These are phyloP conservation scores for Diaprepes abbreviatus DNA, from an alignment of 2,888 invertebrate genomes.

Conservation along the genomic window DNA sequence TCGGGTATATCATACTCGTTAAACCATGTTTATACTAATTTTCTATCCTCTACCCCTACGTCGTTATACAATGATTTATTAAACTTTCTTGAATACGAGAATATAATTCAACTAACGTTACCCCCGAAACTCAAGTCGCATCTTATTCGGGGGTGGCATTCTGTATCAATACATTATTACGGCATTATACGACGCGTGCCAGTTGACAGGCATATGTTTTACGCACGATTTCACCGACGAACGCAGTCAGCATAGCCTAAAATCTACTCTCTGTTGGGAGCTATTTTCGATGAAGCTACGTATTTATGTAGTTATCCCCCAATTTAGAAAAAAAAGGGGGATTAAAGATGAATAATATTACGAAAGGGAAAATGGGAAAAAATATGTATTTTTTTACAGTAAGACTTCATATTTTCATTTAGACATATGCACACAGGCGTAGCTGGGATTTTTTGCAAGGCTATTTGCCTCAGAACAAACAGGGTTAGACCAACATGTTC, in stretches of 20 bases:
- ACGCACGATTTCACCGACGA: constrained; percentile 64
- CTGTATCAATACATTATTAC: constrained; percentile 67
- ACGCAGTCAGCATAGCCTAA: constrained; percentile 32
- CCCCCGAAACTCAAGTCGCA: constrained; percentile 29
- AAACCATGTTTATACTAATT: neutral
- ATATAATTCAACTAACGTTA: constrained; percentile 24
- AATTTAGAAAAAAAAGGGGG: neutral
- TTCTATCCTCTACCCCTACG: neutral
- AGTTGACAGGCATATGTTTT: constrained; percentile 67
- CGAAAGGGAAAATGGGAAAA: no score
- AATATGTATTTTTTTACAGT: no score
- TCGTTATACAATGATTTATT: constrained; percentile 36
- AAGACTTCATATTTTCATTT: no score
- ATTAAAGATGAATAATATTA: neutral
- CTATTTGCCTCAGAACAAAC: no score
- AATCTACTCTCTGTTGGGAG: constrained; percentile 27
- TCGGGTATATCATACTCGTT: no score
- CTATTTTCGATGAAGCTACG: constrained; percentile 40
- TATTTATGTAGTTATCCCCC: constrained; percentile 38
- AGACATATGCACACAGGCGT: no score
- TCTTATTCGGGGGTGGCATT: constrained; percentile 47
- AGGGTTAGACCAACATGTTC: no score
- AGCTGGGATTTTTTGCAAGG: no score
- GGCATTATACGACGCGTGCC: constrained; percentile 67
- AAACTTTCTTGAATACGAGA: neutral